Evolutionary conservation across 2,797 vertebrate genomes (phyloP).

Genomic region (Sus cebifrons): DNA sequence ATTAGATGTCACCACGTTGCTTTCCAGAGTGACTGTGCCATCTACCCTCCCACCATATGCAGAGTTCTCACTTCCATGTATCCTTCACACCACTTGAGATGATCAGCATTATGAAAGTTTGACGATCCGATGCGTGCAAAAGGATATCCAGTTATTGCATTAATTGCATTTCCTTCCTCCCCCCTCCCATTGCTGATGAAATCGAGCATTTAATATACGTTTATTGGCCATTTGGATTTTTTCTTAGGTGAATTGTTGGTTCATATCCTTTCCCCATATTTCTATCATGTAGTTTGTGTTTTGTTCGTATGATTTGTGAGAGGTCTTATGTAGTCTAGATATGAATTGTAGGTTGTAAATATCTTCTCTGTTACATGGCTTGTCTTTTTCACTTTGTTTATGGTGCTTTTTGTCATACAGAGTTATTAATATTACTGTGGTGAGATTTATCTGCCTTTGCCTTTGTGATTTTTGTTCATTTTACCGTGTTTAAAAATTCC

Average conservation of each 20-base stretch:
- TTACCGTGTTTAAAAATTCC: constrained; percentile 62
- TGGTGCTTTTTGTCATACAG: constrained; percentile 55
- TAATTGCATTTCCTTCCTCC: neutral
- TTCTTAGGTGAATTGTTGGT: constrained; percentile 41
- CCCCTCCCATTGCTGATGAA: neutral
- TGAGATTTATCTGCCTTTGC: constrained; percentile 57
- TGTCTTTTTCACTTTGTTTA: constrained; percentile 65
- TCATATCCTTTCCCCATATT: constrained; percentile 40
- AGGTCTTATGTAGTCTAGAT: neutral
- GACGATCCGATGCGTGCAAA: neutral
- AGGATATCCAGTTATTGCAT: constrained; percentile 35
- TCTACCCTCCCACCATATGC: neutral
- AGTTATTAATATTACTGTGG: constrained; percentile 65
- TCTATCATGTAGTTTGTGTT: neutral
- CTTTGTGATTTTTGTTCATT: constrained; percentile 57
- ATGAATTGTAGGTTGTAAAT: constrained; percentile 41
- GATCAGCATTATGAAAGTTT: constrained; percentile 29
- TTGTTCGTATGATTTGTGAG: constrained; percentile 57
- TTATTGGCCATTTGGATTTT: constrained; percentile 50
- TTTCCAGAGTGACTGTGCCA: neutral
- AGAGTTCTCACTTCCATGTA: neutral
- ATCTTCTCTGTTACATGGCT: neutral
- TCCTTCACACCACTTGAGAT: neutral
- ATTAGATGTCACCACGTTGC: neutral
- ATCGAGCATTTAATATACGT: neutral